These are phyloP conservation scores for Corythucha ciliata DNA, from an alignment of 2,888 invertebrate genomes.

Conservation along the genomic window DNA sequence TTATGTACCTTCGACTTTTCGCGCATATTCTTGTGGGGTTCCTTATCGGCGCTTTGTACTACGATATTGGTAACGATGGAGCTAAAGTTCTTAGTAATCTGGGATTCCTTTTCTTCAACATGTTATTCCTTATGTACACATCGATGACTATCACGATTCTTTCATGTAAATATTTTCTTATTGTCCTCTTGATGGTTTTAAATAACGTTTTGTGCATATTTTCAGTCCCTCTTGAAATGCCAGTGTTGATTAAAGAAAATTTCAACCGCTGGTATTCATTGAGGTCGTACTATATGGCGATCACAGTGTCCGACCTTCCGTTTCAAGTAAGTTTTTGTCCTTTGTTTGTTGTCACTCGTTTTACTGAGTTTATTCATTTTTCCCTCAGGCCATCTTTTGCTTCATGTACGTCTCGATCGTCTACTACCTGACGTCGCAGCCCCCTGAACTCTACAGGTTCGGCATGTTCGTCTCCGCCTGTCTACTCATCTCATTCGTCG, in stretches of 20 bases:
- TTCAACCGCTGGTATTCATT: slow-evolving; percentile 96
- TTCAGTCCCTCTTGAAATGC: slow-evolving; percentile 90
- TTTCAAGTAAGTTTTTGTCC: slow-evolving; percentile 65
- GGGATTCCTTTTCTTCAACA: slow-evolving; percentile 95
- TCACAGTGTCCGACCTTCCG: slow-evolving; percentile 93
- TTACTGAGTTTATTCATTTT: slow-evolving; percentile 19
- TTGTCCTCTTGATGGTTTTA: not conserved
- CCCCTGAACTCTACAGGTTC: slow-evolving; percentile 70
- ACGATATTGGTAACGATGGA: slow-evolving; percentile 92
- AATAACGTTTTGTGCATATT: slow-evolving; percentile 32
- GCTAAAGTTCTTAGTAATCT: slow-evolving; percentile 92
- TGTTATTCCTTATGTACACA: slow-evolving; percentile 97
- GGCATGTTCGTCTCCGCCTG: slow-evolving; percentile 82
- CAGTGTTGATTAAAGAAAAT: slow-evolving; percentile 86
- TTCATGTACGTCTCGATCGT: slow-evolving; percentile 84
- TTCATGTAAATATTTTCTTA: slow-evolving; percentile 65
- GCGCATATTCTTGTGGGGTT: slow-evolving; percentile 90
- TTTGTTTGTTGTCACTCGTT: not conserved
- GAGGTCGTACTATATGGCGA: slow-evolving; percentile 87
- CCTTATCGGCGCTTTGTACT: slow-evolving; percentile 88
- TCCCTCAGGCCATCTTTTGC: slow-evolving; percentile 80
- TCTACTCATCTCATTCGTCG: slow-evolving; percentile 84
- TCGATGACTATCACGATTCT: slow-evolving; percentile 99
- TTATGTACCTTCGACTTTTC: slow-evolving; percentile 88
- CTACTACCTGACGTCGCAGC: slow-evolving; percentile 91